A percentile compares a stretch with the other conserved stretches of the same genome.
Evolutionary conservation across 2,797 vertebrate species (phyloP).

Genomic region (Enteromius argenteus): DNA sequence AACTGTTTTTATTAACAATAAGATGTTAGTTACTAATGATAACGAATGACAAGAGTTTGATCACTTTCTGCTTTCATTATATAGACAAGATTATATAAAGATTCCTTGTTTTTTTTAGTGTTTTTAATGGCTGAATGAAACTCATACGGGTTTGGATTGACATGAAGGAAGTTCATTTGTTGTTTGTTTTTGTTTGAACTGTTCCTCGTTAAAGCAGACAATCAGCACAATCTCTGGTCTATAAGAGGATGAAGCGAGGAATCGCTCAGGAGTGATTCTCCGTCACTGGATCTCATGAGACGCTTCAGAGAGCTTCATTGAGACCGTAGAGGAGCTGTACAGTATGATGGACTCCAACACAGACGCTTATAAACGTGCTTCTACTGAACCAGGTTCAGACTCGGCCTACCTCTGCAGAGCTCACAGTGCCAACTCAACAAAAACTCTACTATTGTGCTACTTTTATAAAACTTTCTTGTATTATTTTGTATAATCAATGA

Average conservation of each 20-base stretch:
- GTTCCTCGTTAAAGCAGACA: neutral
- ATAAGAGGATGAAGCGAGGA: neutral
- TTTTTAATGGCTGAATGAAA: neutral
- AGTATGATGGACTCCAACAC: neutral
- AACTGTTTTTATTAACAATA: too few relatives aligned
- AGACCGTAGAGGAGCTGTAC: too few relatives aligned
- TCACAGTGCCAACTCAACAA: neutral
- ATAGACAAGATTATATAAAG: neutral
- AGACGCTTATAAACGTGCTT: neutral
- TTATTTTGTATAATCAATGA: neutral
- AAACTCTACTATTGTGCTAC: neutral
- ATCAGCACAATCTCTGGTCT: neutral
- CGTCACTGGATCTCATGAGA: neutral
- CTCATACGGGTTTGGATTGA: neutral
- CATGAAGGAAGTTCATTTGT: neutral
- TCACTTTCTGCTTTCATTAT: too few relatives aligned
- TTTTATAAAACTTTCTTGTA: neutral
- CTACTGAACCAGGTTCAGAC: neutral
- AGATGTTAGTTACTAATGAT: neutral
- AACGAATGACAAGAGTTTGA: too few relatives aligned
- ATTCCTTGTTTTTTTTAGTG: neutral
- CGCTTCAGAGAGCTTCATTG: too few relatives aligned
- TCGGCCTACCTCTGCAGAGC: neutral
- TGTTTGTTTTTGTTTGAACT: neutral
- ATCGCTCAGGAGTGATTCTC: neutral